Conservation (phyloP, 2,888 invertebrate species). For the Noctua pronuba region DNA sequence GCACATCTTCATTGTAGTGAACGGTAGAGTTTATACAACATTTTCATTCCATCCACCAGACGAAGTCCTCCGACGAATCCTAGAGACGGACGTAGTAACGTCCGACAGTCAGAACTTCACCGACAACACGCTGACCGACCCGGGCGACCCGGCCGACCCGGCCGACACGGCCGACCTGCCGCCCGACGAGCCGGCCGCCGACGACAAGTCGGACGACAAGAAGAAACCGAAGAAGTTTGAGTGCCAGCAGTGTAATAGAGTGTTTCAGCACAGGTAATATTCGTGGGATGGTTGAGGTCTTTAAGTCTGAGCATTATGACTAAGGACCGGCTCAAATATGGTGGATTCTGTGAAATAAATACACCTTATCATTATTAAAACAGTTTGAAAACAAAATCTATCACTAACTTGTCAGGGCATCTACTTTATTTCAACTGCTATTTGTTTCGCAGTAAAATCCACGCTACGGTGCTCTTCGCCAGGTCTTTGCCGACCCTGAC, state of each 20-base stretch:
- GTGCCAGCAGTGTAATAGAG: conserved; percentile 93
- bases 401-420: too few relatives aligned
- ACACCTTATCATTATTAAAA: too few relatives aligned
- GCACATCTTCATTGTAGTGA: not conserved
- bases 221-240: conserved; percentile 81
- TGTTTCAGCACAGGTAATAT: conserved; percentile 91
- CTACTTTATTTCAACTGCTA: not conserved
- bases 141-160: conserved; percentile 17
- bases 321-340: not conserved
- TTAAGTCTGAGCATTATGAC: not conserved
- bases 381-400: too few relatives aligned
- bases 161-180: conserved; percentile 33
- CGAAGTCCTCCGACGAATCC: conserved; percentile 84
- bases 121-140: conserved; percentile 70
- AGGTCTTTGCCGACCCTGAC: too few relatives aligned
- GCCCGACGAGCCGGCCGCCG: conserved; percentile 20
- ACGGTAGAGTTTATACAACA: not conserved
- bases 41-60: conserved; percentile 70
- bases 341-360: too few relatives aligned
- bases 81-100: conserved; percentile 79
- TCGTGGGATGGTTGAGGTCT: not conserved
- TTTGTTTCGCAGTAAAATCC: not conserved
- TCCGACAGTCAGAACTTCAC: conserved; percentile 65
- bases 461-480: not conserved
- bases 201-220: conserved; percentile 53